Conservation (phyloP, 2,797 vertebrate genomes). For the Crypturellus tataupa region DNA sequence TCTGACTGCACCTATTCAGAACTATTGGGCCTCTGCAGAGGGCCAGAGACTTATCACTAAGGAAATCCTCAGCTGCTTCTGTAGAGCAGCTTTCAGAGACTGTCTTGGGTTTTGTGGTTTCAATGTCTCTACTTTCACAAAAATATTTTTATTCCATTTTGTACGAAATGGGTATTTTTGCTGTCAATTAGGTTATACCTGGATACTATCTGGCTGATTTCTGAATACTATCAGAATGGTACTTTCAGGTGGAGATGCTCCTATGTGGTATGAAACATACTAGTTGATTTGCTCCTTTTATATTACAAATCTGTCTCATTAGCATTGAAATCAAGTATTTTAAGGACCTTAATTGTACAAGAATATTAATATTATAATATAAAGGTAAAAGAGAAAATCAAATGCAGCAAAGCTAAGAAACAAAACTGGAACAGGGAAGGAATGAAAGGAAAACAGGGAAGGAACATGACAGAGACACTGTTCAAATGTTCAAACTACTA, state of each 20-base stretch:
- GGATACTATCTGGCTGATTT: background rate
- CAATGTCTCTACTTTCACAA: background rate
- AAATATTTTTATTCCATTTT: background rate
- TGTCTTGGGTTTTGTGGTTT: background rate
- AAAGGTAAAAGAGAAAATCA: background rate
- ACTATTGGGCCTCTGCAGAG: background rate
- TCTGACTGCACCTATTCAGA: background rate
- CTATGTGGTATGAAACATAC: background rate
- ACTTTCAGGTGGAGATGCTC: background rate
- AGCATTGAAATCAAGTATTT: background rate
- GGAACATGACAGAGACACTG: background rate
- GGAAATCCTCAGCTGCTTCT: background rate
- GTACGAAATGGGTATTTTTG: background rate
- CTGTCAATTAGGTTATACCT: background rate
- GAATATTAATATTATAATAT: background rate
- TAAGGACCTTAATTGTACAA: background rate
- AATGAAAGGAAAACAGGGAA: no score
- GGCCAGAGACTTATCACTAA: background rate
- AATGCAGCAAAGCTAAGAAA: background rate
- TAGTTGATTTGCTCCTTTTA: background rate
- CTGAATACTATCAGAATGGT: background rate
- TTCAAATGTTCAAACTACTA: background rate
- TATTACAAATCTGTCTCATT: background rate
- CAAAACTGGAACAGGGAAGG: background rate
- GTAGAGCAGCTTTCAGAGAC: no score